phyloP scores from a whole-genome alignment of 2,888 invertebrate species.

The Phragmatobia fuliginosa region DNA sequence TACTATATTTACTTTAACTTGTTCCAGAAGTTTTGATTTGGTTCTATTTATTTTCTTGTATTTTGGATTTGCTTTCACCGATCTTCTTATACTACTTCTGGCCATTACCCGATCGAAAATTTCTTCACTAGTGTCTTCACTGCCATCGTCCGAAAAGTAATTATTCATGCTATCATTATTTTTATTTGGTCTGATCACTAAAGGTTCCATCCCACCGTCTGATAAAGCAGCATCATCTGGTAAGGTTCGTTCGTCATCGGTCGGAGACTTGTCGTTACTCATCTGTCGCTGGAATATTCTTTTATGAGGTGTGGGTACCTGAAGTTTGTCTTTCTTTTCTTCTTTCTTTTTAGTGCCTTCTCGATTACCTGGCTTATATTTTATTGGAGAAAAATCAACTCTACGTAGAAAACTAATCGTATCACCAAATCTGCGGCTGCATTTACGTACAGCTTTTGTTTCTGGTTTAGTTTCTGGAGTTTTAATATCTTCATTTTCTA shows the following conservation, averaged over 20 bases:
- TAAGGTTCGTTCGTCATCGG: slow-evolving; percentile 72
- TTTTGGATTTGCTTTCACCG: slow-evolving; percentile 83
- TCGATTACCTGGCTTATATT: slow-evolving; percentile 75
- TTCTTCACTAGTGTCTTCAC: slow-evolving; percentile 84
- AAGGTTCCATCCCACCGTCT: slow-evolving; percentile 67
- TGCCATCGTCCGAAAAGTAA: slow-evolving; percentile 82
- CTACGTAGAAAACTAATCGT: slow-evolving; percentile 80
- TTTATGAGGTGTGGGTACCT: slow-evolving; percentile 66
- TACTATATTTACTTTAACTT: slow-evolving; percentile 79
- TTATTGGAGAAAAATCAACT: slow-evolving; percentile 83
- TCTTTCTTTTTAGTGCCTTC: slow-evolving; percentile 75
- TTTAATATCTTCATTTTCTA: slow-evolving; percentile 78
- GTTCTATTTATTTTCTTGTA: slow-evolving; percentile 82
- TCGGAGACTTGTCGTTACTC: slow-evolving; percentile 70
- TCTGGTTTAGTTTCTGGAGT: slow-evolving; percentile 67
- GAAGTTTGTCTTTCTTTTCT: slow-evolving; percentile 73
- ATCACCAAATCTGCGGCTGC: slow-evolving; percentile 78
- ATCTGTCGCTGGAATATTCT: slow-evolving; percentile 65
- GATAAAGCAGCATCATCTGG: slow-evolving; percentile 69
- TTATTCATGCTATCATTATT: slow-evolving; percentile 83
- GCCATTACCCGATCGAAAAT: slow-evolving; percentile 82
- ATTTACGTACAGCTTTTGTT: slow-evolving; percentile 73
- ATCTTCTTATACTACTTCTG: slow-evolving; percentile 78
- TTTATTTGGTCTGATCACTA: slow-evolving; percentile 74
- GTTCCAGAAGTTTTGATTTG: slow-evolving; percentile 80